Evolutionary conservation across 2,113 vertebrate genomes (phyloP).

Genomic region (Eurystomus gularis): DNA sequence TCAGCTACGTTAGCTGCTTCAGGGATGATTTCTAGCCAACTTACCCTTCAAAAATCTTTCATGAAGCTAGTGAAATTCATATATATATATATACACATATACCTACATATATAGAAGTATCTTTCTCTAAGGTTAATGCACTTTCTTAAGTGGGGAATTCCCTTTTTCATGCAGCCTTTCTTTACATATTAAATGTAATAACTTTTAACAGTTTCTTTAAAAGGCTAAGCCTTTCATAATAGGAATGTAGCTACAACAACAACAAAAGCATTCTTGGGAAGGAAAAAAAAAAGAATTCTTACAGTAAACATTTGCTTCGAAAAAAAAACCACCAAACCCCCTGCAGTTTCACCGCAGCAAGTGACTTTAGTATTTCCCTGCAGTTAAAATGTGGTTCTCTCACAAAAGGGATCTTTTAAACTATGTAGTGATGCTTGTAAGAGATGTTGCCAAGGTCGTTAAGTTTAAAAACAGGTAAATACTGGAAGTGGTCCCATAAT

Average conservation of each 20-base stretch:
- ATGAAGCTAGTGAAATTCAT: background rate
- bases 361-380: constrained; percentile 31
- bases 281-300: background rate
- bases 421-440: background rate
- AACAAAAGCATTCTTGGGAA: background rate
- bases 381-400: background rate
- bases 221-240: background rate
- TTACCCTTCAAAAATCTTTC: background rate
- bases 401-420: constrained; percentile 26
- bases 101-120: background rate
- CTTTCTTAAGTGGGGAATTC: background rate
- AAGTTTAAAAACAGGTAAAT: constrained; percentile 43
- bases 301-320: background rate
- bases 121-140: background rate
- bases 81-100: background rate
- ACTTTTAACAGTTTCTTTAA: background rate
- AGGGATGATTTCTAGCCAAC: background rate
- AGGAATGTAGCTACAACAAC: background rate
- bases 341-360: background rate
- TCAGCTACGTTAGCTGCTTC: background rate
- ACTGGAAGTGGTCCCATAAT: background rate
- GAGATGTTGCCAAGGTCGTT: constrained; percentile 1
- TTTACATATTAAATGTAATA: background rate
- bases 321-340: background rate
- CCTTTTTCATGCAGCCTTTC: background rate